Conservation (phyloP, 2,797 vertebrate genomes). For the Microcaecilia unicolor region DNA sequence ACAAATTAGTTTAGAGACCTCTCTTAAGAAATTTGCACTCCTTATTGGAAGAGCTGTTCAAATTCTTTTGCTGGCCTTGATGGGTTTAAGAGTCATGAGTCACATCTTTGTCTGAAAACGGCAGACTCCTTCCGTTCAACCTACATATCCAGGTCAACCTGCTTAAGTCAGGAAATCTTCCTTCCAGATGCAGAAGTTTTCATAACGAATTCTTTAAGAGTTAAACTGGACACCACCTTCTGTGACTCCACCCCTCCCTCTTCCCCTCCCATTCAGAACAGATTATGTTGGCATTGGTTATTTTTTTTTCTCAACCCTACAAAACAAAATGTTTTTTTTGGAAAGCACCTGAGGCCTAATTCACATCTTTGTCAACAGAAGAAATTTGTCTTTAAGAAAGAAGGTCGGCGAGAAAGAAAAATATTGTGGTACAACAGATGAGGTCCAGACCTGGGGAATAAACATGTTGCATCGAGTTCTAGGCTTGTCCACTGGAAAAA, state of each 20-base stretch:
- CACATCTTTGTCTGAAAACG: no score
- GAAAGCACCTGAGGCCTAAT: slow-evolving; percentile 27
- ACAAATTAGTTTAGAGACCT: no score
- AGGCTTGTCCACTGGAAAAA: slow-evolving; percentile 14
- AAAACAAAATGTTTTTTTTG: slow-evolving; percentile 34
- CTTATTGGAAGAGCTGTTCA: no score
- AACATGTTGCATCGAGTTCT: slow-evolving; percentile 18
- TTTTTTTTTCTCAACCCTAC: slow-evolving; percentile 22
- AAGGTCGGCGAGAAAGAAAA: slow-evolving; percentile 37
- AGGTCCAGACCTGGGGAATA: slow-evolving; percentile 11
- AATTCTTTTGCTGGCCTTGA: no score
- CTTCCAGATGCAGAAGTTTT: not conserved
- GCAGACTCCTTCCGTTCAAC: no score
- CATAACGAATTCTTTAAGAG: no score
- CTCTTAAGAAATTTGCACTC: no score
- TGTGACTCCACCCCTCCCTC: no score
- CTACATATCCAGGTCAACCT: no score
- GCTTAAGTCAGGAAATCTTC: not conserved
- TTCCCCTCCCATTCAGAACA: no score
- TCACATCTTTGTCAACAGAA: slow-evolving; percentile 35
- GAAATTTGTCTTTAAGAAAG: slow-evolving; percentile 36
- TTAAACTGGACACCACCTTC: no score
- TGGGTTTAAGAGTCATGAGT: no score
- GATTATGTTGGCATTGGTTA: slow-evolving; percentile 1
- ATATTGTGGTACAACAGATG: slow-evolving; percentile 37